phyloP scores from a whole-genome alignment of 2,888 invertebrate species.

The Pristionchus fissidentatus region DNA sequence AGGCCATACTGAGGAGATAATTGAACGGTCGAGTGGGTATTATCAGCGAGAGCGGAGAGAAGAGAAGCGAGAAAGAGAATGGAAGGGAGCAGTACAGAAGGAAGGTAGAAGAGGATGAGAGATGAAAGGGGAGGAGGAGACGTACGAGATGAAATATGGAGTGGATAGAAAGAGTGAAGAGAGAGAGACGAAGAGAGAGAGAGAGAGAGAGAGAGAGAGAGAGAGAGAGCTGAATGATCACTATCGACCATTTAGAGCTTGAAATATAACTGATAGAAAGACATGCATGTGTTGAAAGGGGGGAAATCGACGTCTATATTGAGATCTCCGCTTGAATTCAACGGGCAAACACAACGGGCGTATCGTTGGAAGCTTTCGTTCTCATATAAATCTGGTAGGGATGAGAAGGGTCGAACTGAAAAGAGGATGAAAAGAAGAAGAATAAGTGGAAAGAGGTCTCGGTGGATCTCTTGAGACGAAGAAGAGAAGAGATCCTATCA shows the following conservation, averaged over 20 bases:
- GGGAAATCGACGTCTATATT: conserved; percentile 37
- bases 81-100: conserved; percentile 20
- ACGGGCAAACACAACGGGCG: conserved; percentile 1
- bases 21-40: neutral
- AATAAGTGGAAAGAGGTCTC: conserved; percentile 4
- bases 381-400: conserved; percentile 44
- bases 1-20: conserved; percentile 3
- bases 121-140: conserved; percentile 11
- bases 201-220: neutral
- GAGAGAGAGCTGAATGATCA: conserved; percentile 8
- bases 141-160: neutral
- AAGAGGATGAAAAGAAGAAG: neutral
- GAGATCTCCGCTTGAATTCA: conserved; percentile 26
- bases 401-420: conserved; percentile 21
- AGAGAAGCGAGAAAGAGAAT: neutral
- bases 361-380: conserved; percentile 10
- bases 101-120: neutral
- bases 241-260: conserved; percentile 28
- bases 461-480: conserved; percentile 38
- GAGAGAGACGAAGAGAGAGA: neutral
- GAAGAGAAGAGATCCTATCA: conserved; percentile 30
- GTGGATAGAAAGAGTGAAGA: neutral
- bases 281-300: conserved; percentile 8
- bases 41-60: conserved; percentile 5
- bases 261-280: conserved; percentile 21